Conservation (phyloP, 2,888 invertebrate genomes). For the Gibbula magus region DNA sequence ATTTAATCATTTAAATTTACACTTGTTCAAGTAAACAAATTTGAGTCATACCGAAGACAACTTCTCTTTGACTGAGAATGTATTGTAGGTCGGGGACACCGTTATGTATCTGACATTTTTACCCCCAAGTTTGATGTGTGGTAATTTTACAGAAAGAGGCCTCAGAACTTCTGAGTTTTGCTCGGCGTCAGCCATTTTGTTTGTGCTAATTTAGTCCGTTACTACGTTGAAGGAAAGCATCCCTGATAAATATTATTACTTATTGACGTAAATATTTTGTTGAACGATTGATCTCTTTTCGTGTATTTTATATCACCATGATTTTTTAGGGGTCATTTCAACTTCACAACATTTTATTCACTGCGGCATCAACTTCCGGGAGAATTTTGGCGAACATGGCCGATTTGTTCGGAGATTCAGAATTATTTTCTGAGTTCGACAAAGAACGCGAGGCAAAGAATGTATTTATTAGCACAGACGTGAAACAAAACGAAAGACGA, state of each 20-base stretch:
- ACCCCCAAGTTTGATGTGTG: slow-evolving; percentile 16
- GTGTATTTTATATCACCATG: no score
- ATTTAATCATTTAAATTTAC: no score
- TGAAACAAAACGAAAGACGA: slow-evolving; percentile 46
- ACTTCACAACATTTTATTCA: no score
- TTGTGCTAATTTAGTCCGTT: no score
- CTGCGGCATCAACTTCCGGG: background rate
- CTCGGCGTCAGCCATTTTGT: no score
- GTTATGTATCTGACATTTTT: background rate
- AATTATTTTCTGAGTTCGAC: slow-evolving; percentile 69
- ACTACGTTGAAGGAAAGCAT: no score
- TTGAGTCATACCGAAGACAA: background rate
- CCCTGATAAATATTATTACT: no score
- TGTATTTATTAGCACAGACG: slow-evolving; percentile 59
- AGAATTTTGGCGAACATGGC: slow-evolving; percentile 49
- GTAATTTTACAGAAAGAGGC: slow-evolving; percentile 4
- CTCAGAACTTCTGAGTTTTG: no score
- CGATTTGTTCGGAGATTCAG: slow-evolving; percentile 66
- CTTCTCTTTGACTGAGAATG: slow-evolving; percentile 5
- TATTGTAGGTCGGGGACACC: background rate
- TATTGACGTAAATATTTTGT: no score
- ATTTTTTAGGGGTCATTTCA: no score
- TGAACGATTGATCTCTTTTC: no score
- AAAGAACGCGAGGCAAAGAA: slow-evolving; percentile 59
- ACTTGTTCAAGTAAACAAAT: no score